Base-by-base conservation (phyloP, 2,888 invertebrate species). In the Nephrocerus scutellatus region DNA sequence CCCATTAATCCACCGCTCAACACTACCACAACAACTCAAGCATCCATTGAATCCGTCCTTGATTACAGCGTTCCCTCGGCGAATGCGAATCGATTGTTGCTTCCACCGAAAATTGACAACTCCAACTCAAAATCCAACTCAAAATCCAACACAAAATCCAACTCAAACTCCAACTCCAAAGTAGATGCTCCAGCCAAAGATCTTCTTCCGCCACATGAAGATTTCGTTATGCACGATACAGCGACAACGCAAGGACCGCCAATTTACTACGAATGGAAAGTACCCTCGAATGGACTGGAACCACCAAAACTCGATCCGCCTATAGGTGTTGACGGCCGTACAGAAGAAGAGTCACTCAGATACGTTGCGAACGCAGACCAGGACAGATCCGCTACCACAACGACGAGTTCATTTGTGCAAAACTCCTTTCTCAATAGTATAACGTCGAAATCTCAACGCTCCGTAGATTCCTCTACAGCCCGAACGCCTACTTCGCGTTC, bases 211-310 rank as follows among this genome's bases (percentile, higher is more conserved):
- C 79, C 79, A 0, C 74, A 74, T 46, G 58, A 58, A 2, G 71
- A 74, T 12, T 68, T 67, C 40, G 59, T 72, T 2, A 63, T 71
- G 4, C 62, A 67, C 31, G 67, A 66, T 36, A 59, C 59, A 25
- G 63, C 67, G 29, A 73, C 76, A 2, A 78, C 78, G 0, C 72
- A 74, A 53, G 77, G 77, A 2, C 78, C 78, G 0, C 76, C 77
- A 1, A 74, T 77, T 34, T 77, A 77, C 51, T 77, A 75, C 49
- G 76, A 78, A 57, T 77, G 77, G 77, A 77, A 77, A 59, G 73
- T 75, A 2, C 77, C 77, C 2, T 74, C 77, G 0, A 72, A 75
- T 38, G 76, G 72, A 10, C 57, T 78, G 2, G 70, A 74, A 44
- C 75, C 74, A 6, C 78, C 77, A 0, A 76, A 73, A 35, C 40